phyloP scores from a whole-genome alignment of 2,888 invertebrate species.

The Stomorhina lunata region DNA sequence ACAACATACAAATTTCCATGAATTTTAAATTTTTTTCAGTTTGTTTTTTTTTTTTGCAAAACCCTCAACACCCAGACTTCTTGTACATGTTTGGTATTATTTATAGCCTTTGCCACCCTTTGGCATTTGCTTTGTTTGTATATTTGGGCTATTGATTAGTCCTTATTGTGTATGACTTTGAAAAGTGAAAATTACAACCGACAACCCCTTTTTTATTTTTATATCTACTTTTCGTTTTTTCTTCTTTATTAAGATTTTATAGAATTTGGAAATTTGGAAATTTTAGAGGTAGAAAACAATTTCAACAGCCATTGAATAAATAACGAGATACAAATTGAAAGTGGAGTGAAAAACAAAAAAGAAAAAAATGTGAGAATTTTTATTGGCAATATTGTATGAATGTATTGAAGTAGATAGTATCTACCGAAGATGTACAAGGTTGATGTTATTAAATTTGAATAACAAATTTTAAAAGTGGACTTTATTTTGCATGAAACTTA shows the following conservation, averaged over 20 bases:
- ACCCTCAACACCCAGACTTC: background rate
- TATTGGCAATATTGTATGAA: background rate
- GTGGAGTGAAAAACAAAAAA: background rate
- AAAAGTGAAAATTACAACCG: conserved; percentile 49
- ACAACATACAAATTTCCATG: conserved; percentile 47
- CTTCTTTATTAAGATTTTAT: background rate
- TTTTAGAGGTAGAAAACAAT: conserved; percentile 28
- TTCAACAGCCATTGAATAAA: conserved; percentile 56
- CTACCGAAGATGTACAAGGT: too few species aligned
- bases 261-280: conserved; percentile 20
- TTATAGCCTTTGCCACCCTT: background rate
- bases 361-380: background rate
- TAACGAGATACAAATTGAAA: conserved; percentile 47
- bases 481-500: too few species aligned
- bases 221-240: background rate
- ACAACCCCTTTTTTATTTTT: background rate
- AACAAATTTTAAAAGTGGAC: too few species aligned
- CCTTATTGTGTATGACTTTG: conserved; percentile 27
- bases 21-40: conserved; percentile 35
- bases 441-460: too few species aligned
- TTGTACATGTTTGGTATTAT: background rate
- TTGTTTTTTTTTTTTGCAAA: background rate
- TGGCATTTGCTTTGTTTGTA: background rate
- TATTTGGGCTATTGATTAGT: conserved; percentile 36
- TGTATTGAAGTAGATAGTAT: too few species aligned